These are phyloP conservation scores for Barnardius zonarius DNA, from an alignment of 2,113 vertebrate species.

Conservation along the genomic window DNA sequence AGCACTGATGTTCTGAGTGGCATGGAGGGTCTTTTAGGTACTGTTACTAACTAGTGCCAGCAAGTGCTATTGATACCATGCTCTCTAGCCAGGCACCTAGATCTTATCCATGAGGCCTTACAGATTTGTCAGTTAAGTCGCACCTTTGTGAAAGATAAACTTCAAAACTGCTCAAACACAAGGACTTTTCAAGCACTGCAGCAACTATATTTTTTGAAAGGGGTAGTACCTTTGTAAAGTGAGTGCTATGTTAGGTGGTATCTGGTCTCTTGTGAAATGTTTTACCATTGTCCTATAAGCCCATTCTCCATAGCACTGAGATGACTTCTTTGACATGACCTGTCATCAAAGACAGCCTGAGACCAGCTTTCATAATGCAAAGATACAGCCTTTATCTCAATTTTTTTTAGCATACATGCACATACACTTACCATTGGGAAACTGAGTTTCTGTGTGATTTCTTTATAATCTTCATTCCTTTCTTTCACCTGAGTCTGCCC, in stretches of 20 bases:
- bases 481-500: constrained; percentile 83
- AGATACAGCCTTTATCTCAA: background rate
- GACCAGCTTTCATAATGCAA: background rate
- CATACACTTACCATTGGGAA: constrained; percentile 76
- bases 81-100: background rate
- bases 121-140: background rate
- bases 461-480: constrained; percentile 81
- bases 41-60: background rate
- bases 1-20: background rate
- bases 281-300: background rate
- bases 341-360: background rate
- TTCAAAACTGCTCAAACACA: background rate
- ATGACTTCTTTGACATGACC: background rate
- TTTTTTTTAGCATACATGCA: background rate
- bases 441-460: constrained; percentile 81
- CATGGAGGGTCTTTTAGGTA: background rate
- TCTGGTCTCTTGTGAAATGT: background rate
- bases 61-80: background rate
- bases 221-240: background rate
- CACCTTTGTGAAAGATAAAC: background rate
- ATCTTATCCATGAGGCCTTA: background rate
- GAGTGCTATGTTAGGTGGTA: background rate
- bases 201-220: background rate
- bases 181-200: background rate
- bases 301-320: background rate